Conservation (phyloP, 1,140 invertebrate species). For the Matsumurasca onukii region DNA sequence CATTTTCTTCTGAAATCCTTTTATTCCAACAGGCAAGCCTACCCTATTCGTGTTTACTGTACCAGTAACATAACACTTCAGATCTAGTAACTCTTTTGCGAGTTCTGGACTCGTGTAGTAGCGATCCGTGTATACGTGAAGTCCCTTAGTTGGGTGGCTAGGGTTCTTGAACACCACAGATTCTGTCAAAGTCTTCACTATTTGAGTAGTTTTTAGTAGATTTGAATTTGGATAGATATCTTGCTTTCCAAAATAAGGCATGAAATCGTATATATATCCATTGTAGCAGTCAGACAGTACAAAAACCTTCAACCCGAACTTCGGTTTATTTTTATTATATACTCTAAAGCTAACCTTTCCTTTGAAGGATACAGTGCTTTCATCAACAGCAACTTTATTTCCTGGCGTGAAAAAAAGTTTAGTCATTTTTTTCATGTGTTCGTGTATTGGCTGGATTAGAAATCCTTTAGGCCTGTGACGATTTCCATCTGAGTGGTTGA, state of each 20-base stretch:
- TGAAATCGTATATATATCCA: conserved; percentile 19
- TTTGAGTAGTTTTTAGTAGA: conserved; percentile 22
- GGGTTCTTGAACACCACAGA: not conserved
- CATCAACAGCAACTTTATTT: not conserved
- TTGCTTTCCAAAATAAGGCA: conserved; percentile 2
- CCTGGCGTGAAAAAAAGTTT: not conserved
- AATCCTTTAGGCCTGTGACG: not conserved
- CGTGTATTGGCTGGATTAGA: not conserved
- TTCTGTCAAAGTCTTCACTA: not conserved
- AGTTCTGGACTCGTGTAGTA: conserved; percentile 22
- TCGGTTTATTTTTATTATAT: not conserved
- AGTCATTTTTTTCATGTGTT: conserved; percentile 10
- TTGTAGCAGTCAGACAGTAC: conserved; percentile 7
- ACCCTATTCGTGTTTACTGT: conserved; percentile 6
- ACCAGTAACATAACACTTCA: not conserved
- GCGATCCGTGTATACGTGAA: conserved; percentile 4
- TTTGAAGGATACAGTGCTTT: not conserved
- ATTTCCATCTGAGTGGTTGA: not conserved
- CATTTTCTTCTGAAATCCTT: conserved; percentile 1
- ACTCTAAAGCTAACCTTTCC: not conserved
- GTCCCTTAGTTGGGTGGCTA: not conserved
- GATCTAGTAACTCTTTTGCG: not conserved
- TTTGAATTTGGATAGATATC: not conserved
- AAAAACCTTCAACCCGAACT: conserved; percentile 24
- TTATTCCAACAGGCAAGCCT: conserved; percentile 6